Conservation (phyloP, 2,797 vertebrate genomes). For the Enteromius trimaculatus region DNA sequence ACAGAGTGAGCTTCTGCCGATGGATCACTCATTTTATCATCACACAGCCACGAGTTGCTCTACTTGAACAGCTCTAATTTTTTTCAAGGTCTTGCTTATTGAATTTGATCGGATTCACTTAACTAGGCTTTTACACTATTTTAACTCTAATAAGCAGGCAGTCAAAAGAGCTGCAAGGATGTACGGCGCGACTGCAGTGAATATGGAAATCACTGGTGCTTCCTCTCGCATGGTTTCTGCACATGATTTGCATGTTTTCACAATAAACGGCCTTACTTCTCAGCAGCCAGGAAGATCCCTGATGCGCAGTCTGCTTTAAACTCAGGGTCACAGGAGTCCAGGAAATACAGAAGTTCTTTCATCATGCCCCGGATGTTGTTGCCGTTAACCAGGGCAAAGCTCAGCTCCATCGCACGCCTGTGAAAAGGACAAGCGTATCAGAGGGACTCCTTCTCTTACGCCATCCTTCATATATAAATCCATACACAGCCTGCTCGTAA, state of each 20-base stretch:
- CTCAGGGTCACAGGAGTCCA: conserved; percentile 98
- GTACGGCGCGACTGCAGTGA: neutral
- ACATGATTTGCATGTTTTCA: neutral
- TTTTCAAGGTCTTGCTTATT: neutral
- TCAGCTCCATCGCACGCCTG: conserved; percentile 98
- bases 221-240: neutral
- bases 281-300: conserved; percentile 97
- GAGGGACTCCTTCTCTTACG: neutral
- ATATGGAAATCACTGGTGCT: neutral
- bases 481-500: neutral
- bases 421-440: conserved; percentile 31
- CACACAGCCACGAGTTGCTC: conserved; percentile 77
- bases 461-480: neutral
- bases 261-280: conserved; percentile 86
- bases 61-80: conserved; percentile 9
- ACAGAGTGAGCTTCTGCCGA: conserved; percentile 81
- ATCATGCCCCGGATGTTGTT: conserved; percentile 99
- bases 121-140: neutral
- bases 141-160: neutral
- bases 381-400: conserved; percentile 97
- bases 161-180: neutral
- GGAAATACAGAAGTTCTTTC: conserved; percentile 99
- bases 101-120: neutral
- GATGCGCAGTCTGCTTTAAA: conserved; percentile 99
- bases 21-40: conserved; percentile 94